Conservation (phyloP, 1,140 invertebrate genomes). For the Mylabris phalerata region DNA sequence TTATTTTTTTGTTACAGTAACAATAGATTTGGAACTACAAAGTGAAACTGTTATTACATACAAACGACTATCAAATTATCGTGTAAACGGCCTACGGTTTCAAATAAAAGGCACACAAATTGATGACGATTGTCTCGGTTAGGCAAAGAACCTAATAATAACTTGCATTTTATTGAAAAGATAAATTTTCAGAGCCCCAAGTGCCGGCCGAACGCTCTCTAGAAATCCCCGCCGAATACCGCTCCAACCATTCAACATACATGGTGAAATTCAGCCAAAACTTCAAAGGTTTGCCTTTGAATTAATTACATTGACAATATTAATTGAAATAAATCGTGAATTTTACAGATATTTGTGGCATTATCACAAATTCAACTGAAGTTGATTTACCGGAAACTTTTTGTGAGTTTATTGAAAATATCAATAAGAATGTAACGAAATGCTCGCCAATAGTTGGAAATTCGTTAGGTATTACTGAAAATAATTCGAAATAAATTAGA, state of each 20-base stretch:
- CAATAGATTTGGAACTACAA: neutral
- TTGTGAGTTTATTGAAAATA: conserved; percentile 14
- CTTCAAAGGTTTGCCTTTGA: neutral
- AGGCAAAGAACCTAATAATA: neutral
- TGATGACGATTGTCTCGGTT: conserved; percentile 15
- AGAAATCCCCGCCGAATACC: conserved; percentile 3
- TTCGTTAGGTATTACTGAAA: conserved; percentile 14
- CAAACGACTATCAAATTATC: neutral
- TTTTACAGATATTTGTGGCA: conserved; percentile 19
- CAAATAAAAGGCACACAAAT: conserved; percentile 10
- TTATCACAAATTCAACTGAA: conserved; percentile 14
- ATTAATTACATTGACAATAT: neutral
- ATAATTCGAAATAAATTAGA: neutral
- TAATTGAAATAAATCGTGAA: neutral
- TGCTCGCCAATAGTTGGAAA: conserved; percentile 8
- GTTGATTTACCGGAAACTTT: conserved; percentile 11
- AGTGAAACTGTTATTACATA: conserved; percentile 1
- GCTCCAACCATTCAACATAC: neutral
- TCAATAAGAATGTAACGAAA: conserved; percentile 6
- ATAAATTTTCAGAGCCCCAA: neutral
- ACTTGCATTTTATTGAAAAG: neutral
- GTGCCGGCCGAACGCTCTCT: neutral
- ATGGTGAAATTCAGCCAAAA: neutral
- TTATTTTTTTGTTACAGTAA: neutral
- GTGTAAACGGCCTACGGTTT: conserved; percentile 1